Evolutionary conservation across 2,888 invertebrate genomes (phyloP).

Genomic region (Capitulum mitella): DNA sequence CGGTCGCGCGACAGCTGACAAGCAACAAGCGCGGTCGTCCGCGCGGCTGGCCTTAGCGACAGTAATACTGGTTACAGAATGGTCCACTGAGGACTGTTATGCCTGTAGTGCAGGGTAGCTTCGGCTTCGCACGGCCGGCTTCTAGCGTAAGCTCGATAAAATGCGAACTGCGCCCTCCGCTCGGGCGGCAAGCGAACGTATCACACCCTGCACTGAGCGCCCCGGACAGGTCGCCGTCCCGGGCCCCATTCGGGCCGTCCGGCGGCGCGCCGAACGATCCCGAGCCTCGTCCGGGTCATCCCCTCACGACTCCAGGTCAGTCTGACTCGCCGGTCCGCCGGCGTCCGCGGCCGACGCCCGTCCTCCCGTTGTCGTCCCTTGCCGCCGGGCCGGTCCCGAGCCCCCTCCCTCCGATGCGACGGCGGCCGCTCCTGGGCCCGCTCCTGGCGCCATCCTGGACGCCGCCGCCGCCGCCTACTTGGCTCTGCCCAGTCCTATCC

Average conservation of each 20-base stretch:
- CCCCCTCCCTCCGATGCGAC: too few species aligned
- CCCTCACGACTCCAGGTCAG: too few species aligned
- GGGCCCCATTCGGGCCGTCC: too few species aligned
- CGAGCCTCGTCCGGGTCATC: too few species aligned
- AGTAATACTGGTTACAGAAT: conserved; percentile 7
- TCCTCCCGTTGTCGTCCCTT: neutral
- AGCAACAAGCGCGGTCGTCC: neutral
- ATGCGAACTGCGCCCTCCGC: neutral
- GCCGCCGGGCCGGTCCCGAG: neutral
- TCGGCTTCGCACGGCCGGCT: neutral
- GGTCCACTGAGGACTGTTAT: neutral
- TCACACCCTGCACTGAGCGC: neutral
- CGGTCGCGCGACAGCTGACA: too few species aligned
- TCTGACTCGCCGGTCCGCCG: too few species aligned
- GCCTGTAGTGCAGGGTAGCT: neutral
- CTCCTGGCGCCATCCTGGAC: neutral
- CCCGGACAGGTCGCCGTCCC: too few species aligned
- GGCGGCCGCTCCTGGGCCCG: too few species aligned
- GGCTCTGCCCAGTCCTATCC: neutral
- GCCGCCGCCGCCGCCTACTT: neutral
- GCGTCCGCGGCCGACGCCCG: too few species aligned
- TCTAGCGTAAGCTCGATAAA: conserved; percentile 11
- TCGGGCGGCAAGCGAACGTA: neutral
- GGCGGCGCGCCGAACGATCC: too few species aligned
- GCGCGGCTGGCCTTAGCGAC: neutral